These are phyloP conservation scores for Epizoanthus ramosus DNA, from an alignment of 92 coral and sea anemone genomes.

Conservation along the genomic window DNA sequence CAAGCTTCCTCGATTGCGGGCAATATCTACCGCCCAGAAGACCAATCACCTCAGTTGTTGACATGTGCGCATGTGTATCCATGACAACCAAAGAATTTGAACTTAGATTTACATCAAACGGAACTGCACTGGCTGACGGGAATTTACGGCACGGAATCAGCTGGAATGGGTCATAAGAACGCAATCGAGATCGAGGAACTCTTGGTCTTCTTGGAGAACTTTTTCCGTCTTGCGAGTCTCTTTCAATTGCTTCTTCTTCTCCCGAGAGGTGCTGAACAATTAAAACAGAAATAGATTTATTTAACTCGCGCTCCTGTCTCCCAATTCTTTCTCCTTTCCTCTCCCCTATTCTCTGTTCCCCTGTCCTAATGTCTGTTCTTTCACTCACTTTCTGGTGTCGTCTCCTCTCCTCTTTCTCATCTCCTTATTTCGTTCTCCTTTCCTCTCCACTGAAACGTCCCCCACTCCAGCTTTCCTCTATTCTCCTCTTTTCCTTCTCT, in stretches of 20 bases:
- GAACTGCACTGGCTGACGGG: slow-evolving; percentile 72
- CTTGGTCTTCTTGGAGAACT: slow-evolving; percentile 48
- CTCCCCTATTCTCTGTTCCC: too few relatives aligned
- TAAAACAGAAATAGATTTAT: background rate
- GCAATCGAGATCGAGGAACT: slow-evolving; percentile 58
- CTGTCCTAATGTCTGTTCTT: too few relatives aligned
- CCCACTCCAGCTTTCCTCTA: too few relatives aligned
- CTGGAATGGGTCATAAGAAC: slow-evolving; percentile 79
- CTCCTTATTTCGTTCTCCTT: too few relatives aligned
- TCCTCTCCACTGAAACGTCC: too few relatives aligned
- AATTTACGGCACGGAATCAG: slow-evolving; percentile 82
- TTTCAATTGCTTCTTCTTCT: slow-evolving; percentile 46
- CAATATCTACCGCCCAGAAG: slow-evolving; percentile 77
- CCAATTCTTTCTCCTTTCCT: too few relatives aligned
- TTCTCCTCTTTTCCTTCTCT: too few relatives aligned
- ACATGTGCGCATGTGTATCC: slow-evolving; percentile 87
- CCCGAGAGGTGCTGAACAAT: slow-evolving; percentile 53
- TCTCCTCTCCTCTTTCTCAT: too few relatives aligned
- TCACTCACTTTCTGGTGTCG: too few relatives aligned
- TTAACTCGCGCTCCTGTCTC: too few relatives aligned
- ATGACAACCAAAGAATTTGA: slow-evolving; percentile 81
- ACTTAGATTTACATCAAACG: slow-evolving; percentile 76
- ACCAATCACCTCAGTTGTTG: slow-evolving; percentile 89
- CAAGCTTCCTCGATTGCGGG: slow-evolving; percentile 51
- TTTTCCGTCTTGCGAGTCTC: slow-evolving; percentile 34